Evolutionary conservation across 2,113 vertebrate species (phyloP), one percentile per base, ranked within the genome.

Genomic region (Passer domesticus): DNA sequence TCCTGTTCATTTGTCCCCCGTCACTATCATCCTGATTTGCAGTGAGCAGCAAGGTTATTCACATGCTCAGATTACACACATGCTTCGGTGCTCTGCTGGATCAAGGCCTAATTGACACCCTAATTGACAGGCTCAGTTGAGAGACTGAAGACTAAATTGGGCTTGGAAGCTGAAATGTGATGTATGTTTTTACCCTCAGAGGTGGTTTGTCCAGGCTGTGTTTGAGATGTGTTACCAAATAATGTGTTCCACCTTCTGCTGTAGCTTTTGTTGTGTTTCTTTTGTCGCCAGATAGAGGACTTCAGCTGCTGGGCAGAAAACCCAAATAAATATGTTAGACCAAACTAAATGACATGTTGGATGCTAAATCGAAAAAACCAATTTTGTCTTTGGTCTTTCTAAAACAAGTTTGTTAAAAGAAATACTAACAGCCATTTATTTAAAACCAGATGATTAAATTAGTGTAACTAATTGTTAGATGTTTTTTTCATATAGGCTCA

Each of bases 401-500:
- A 84, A 83, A 95, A 70, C 59, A 90, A 72, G 33, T 88, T 84
- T 79, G 11, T 94, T 86, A 91, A 90, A 84, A 94, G 58, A 94
- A 97, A 96, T 90, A 63, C 28, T 46, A 92, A 69, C 49, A 94
- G 66, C 41, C 37, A 11, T 94, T 94, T 96, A 94, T 96, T 96
- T 94, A 84, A 95, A 96, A 91, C 59, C 50, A 41, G 78, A 83
- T 89, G 56, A 93, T 95, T 95, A 95, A 96, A 96, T 94, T 72
- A 67, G 75, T 82, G 60, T 89, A 84, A 82, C 95, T 96, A 94
- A 96, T 96, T 94, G 96, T 96, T 96, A 66, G 89, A 82, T 97
- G 85, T 97, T 97, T 97, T 94, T 97, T 95, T 97, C 97, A 94
- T 95, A 91, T 95, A 75, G 94, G 92, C 80, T 96, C 96, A 96